phyloP scores from a whole-genome alignment of 53 echinoderm and acorn worm genomes.

The Arbacia lixula region DNA sequence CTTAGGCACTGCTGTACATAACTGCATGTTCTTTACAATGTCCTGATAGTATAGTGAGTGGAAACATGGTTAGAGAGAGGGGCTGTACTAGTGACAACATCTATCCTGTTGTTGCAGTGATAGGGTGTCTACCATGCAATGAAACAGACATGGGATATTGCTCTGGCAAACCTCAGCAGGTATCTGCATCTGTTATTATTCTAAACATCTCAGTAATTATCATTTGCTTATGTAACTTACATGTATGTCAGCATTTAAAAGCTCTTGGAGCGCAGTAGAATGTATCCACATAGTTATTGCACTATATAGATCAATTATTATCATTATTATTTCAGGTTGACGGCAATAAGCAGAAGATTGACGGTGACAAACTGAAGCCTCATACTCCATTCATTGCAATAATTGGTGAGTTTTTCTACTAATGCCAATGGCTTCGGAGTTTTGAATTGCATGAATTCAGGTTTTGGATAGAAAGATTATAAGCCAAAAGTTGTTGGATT shows the following conservation, averaged over 20 bases:
- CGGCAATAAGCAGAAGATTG: slow-evolving; percentile 60
- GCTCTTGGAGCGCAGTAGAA: background rate
- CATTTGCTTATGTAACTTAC: background rate
- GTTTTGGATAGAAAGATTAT: background rate
- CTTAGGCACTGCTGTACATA: background rate
- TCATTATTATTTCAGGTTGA: slow-evolving; percentile 55
- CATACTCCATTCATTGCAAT: slow-evolving; percentile 53
- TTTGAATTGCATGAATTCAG: slow-evolving; percentile 18
- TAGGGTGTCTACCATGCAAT: slow-evolving; percentile 35
- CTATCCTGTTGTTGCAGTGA: background rate
- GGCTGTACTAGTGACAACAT: background rate
- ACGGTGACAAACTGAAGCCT: slow-evolving; percentile 55
- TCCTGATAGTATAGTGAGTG: background rate
- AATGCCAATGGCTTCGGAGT: background rate
- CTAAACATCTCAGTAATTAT: background rate
- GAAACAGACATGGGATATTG: slow-evolving; percentile 39
- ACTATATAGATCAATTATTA: slow-evolving; percentile 34
- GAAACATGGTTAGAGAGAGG: background rate
- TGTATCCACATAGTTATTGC: slow-evolving; percentile 15
- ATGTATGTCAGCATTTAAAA: background rate
- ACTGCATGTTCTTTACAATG: background rate
- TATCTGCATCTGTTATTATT: slow-evolving; percentile 16
- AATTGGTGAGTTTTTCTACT: slow-evolving; percentile 51
- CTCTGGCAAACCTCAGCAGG: slow-evolving; percentile 36
- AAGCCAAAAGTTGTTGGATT: background rate